A percentile compares a stretch with the other conserved stretches of the same genome.
These are phyloP conservation scores for Dipodomys ordii DNA, from an alignment of 2,113 vertebrate species.

Conservation along the genomic window DNA sequence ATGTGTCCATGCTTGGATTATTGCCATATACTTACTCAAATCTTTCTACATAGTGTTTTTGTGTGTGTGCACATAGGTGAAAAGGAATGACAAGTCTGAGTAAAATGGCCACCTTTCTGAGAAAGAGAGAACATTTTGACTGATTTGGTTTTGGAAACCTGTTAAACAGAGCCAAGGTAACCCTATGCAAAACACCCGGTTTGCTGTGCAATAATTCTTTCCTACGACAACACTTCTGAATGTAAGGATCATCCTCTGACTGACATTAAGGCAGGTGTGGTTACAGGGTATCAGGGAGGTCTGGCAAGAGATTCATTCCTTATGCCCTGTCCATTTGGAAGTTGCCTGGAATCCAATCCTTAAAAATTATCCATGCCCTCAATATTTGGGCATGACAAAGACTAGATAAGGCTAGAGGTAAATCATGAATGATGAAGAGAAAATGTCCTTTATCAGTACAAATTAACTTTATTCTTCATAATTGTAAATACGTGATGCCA, in stretches of 20 bases:
- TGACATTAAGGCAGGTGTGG: background rate
- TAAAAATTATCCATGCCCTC: background rate
- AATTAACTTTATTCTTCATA: too few species aligned
- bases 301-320: background rate
- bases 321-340: background rate
- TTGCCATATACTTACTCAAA: background rate
- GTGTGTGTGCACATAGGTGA: background rate
- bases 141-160: background rate
- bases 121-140: background rate
- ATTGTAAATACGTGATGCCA: too few species aligned
- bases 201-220: background rate
- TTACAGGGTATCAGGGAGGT: background rate
- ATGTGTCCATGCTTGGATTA: constrained; percentile 51
- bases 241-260: background rate
- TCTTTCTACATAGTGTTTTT: background rate
- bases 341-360: background rate
- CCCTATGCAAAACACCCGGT: background rate
- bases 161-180: background rate
- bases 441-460: background rate
- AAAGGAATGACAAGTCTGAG: constrained; percentile 10
- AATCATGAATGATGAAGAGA: background rate
- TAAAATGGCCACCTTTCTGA: constrained; percentile 17
- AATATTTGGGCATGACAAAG: background rate
- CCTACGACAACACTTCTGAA: background rate
- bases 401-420: background rate